These are phyloP conservation scores for Danaus chrysippus DNA, from an alignment of 2,888 invertebrate genomes.

Conservation along the genomic window DNA sequence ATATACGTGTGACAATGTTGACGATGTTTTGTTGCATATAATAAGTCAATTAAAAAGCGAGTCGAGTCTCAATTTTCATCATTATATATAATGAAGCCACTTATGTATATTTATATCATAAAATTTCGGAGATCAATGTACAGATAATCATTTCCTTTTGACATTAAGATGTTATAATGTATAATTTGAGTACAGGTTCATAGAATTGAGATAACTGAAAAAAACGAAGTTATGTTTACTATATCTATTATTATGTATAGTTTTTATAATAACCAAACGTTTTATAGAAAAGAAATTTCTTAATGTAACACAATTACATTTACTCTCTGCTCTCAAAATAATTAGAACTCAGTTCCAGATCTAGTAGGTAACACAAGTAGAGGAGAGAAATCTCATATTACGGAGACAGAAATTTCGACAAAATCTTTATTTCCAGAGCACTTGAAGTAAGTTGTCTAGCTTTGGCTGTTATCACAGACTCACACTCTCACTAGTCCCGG, in stretches of 20 bases:
- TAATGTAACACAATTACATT: no score
- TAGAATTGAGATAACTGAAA: no score
- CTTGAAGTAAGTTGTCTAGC: conserved; percentile 24
- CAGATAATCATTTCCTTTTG: not conserved
- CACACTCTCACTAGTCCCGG: conserved; percentile 14
- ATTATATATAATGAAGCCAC: not conserved
- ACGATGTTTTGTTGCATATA: not conserved
- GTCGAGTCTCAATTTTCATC: not conserved
- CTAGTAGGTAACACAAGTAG: not conserved
- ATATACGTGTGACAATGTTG: no score
- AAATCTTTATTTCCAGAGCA: conserved; percentile 30
- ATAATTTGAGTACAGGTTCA: no score
- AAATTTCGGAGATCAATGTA: not conserved
- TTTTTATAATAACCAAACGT: no score
- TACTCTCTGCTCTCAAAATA: no score
- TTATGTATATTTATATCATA: not conserved
- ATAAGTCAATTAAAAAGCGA: conserved; percentile 2
- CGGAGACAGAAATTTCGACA: conserved; percentile 29
- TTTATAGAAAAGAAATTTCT: no score
- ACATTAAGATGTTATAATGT: not conserved
- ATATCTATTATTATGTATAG: no score
- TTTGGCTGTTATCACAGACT: conserved; percentile 24
- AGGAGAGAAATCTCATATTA: conserved; percentile 16
- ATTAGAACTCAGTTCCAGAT: no score
- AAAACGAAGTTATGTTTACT: no score